Percentiles rank a stretch among this genome's conserved stretches.
Evolutionary conservation across 2,888 invertebrate species (phyloP).

Genomic region (Volucella inflata): DNA sequence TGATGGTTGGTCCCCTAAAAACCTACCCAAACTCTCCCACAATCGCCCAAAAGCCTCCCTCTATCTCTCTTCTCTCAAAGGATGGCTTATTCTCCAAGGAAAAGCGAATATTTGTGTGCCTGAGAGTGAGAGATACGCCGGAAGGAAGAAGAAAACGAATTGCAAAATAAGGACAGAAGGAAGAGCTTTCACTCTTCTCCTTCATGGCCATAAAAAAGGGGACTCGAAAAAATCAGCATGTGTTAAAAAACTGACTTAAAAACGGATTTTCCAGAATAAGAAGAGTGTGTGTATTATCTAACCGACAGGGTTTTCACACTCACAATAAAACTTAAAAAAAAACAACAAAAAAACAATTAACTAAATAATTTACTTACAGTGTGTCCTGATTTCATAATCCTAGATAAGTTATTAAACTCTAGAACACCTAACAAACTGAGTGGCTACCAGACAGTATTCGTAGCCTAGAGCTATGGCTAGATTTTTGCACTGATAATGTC

Average conservation of each 20-base stretch:
- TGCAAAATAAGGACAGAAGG: background rate
- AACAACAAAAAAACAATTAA: background rate
- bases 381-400: conserved; percentile 55
- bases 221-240: conserved; percentile 34
- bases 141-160: conserved; percentile 35
- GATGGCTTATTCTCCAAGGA: conserved; percentile 32
- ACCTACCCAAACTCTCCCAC: background rate
- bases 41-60: conserved; percentile 19
- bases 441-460: too few species aligned
- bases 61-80: conserved; percentile 3
- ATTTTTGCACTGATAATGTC: too few species aligned
- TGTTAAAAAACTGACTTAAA: conserved; percentile 38
- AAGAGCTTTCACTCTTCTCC: conserved; percentile 31
- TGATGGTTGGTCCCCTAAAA: conserved; percentile 18
- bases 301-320: conserved; percentile 36
- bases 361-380: conserved; percentile 56
- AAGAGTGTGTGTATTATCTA: conserved; percentile 44
- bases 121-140: conserved; percentile 30
- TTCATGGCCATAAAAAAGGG: conserved; percentile 16
- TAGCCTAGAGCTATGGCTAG: too few species aligned
- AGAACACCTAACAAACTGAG: too few species aligned
- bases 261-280: background rate
- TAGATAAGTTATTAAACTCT: background rate
- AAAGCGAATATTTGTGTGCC: background rate
- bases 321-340: conserved; percentile 13